Evolutionary conservation across 2,113 vertebrate species (phyloP).

Genomic region (Oncorhynchus nerka): DNA sequence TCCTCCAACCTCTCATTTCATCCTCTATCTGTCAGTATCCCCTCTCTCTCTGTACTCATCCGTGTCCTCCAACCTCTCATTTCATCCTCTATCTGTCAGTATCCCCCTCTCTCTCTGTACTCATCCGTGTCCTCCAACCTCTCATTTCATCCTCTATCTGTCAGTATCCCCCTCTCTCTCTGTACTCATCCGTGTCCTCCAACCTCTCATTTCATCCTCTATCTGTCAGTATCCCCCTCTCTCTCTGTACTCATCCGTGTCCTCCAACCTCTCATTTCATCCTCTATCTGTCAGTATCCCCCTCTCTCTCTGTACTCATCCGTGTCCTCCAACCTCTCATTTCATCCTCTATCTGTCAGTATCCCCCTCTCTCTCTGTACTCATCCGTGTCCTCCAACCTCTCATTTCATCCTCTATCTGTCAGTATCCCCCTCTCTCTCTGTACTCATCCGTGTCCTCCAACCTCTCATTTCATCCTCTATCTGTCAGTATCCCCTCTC

Average conservation of each 20-base stretch:
- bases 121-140: not conserved
- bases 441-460: not conserved
- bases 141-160: conserved; percentile 19
- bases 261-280: not conserved
- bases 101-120: not conserved
- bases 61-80: not conserved
- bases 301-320: not conserved
- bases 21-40: conserved; percentile 66
- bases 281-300: not conserved
- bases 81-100: no score
- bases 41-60: not conserved
- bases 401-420: no score
- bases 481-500: conserved; percentile 47
- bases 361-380: conserved; percentile 30
- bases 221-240: conserved; percentile 59
- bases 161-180: conserved; percentile 45
- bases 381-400: not conserved
- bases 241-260: no score
- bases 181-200: not conserved
- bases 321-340: not conserved
- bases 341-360: conserved; percentile 62
- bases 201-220: conserved; percentile 32
- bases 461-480: not conserved
- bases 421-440: not conserved
- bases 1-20: not conserved